Evolutionary conservation across 1,140 invertebrate genomes (phyloP).

Genomic region (Drosophila punjabiensis): DNA sequence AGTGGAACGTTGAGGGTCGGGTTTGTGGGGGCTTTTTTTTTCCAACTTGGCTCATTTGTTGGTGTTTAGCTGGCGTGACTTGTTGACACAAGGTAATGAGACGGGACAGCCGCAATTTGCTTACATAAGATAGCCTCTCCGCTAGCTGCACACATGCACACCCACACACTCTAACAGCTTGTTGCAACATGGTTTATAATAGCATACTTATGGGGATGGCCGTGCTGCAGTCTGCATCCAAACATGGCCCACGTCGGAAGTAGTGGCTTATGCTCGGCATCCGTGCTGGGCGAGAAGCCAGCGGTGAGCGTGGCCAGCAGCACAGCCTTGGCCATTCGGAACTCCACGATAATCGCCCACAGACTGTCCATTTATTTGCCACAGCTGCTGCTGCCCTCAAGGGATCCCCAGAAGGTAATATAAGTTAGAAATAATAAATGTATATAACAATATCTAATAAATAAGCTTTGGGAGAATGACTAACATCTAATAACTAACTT

Average conservation of each 20-base stretch:
- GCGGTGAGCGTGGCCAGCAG: slow-evolving; percentile 62
- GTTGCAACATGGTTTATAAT: slow-evolving; percentile 61
- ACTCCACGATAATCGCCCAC: slow-evolving; percentile 78
- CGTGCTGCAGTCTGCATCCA: slow-evolving; percentile 53
- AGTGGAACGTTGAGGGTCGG: slow-evolving; percentile 14
- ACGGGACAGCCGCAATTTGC: slow-evolving; percentile 72
- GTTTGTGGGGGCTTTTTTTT: slow-evolving; percentile 1
- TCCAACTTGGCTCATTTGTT: slow-evolving; percentile 46
- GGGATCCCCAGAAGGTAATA: slow-evolving; percentile 73
- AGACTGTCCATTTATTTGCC: slow-evolving; percentile 74
- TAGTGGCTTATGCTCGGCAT: slow-evolving; percentile 12
- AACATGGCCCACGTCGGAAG: slow-evolving; percentile 62
- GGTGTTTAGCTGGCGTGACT: slow-evolving; percentile 69
- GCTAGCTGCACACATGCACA: slow-evolving; percentile 10
- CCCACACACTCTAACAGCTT: slow-evolving; percentile 12
- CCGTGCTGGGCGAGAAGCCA: slow-evolving; percentile 47
- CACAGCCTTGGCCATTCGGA: slow-evolving; percentile 73
- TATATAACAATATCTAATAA: too few species aligned
- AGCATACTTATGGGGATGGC: slow-evolving; percentile 58
- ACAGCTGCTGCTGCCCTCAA: slow-evolving; percentile 65
- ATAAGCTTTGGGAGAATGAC: neutral
- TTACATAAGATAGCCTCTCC: slow-evolving; percentile 68
- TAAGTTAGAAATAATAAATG: too few species aligned
- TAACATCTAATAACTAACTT: too few species aligned
- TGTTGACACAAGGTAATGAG: slow-evolving; percentile 84